Evolutionary conservation across 2,113 vertebrate species (phyloP), one percentile per base, ranked within the genome.

Genomic region (Tenebrosternarchus preto): DNA sequence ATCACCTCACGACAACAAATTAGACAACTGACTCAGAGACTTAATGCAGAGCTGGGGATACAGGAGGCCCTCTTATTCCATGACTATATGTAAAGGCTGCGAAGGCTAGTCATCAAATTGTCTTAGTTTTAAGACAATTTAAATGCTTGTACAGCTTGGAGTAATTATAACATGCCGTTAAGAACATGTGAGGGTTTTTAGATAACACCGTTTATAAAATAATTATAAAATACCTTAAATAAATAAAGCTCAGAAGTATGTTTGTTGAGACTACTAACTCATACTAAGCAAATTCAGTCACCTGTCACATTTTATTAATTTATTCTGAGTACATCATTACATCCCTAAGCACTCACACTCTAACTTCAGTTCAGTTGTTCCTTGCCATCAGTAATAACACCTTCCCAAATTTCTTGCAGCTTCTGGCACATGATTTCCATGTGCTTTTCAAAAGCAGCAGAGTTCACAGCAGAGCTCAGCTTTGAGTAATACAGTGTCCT

Each of bases 1-100:
- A 8, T 39, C 33, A 68, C 36, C 31, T 68, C 33, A 68, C 64
- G 25, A 68, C 64, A 68, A 39, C 33, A 39, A 68, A 22, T 36
- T 36, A 39, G 31, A 68, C 31, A 68, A 39, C 39, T 68, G 36
- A 20, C 64, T 39, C 64, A 68, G 31, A 39, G 43, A 50, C 11
- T 50, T 50, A 50, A 39, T 68, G 33, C 64, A 68, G 20, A 20
- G 31, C 9, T 68, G 33, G 39, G 36, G 22, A 36, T 22, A 22
- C 6, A 36, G 6, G 64, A 3, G 4, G 2, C 27, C 29, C 33
- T 50, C 11, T 3, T 33, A n/a, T 67, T 67, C 29, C 31, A 36
- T 33, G 12, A 50, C 15, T 11, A 50, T 15, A 50, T 50, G 43
- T 12, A 50, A 50, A 8, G 63, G 5, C 0, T 33, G 9, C 8